These are phyloP conservation scores for Spilosoma lubricipeda DNA, from an alignment of 2,888 invertebrate species.

Conservation along the genomic window DNA sequence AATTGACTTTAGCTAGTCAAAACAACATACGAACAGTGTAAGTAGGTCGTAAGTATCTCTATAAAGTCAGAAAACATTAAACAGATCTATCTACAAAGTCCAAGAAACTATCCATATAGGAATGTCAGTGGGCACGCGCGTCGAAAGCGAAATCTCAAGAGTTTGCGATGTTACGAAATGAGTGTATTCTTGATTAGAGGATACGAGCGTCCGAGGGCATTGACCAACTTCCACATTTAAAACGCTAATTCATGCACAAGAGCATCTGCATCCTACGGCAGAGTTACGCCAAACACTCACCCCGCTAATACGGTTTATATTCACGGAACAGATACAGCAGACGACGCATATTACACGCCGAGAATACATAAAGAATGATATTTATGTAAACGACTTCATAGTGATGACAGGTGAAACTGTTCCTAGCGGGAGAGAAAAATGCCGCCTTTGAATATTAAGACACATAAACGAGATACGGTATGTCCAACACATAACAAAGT, in stretches of 20 bases:
- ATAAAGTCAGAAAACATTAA: constrained; percentile 35
- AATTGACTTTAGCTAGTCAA: constrained; percentile 31
- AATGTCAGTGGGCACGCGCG: constrained; percentile 65
- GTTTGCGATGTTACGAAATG: constrained; percentile 77
- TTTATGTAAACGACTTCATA: constrained; percentile 74
- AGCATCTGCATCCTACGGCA: constrained; percentile 76
- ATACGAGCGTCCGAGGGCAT: constrained; percentile 76
- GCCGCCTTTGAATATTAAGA: constrained; percentile 71
- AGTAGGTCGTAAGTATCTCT: constrained; percentile 66
- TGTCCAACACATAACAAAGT: constrained; percentile 61
- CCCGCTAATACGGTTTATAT: constrained; percentile 73
- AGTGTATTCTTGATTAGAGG: constrained; percentile 78
- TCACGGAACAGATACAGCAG: constrained; percentile 68
- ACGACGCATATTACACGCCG: constrained; percentile 62
- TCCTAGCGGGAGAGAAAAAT: constrained; percentile 70
- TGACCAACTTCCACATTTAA: constrained; percentile 85
- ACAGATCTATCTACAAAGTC: constrained; percentile 5
- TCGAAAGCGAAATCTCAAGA: constrained; percentile 79
- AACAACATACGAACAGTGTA: constrained; percentile 71
- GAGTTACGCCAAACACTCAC: constrained; percentile 64
- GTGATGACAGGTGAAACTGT: constrained; percentile 79
- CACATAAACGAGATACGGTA: constrained; percentile 66
- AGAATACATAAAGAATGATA: constrained; percentile 79
- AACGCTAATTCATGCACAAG: constrained; percentile 81
- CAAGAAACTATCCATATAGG: constrained; percentile 58